Evolutionary conservation across 2,888 invertebrate genomes (phyloP).

Genomic region (Diplazon laetatorius): DNA sequence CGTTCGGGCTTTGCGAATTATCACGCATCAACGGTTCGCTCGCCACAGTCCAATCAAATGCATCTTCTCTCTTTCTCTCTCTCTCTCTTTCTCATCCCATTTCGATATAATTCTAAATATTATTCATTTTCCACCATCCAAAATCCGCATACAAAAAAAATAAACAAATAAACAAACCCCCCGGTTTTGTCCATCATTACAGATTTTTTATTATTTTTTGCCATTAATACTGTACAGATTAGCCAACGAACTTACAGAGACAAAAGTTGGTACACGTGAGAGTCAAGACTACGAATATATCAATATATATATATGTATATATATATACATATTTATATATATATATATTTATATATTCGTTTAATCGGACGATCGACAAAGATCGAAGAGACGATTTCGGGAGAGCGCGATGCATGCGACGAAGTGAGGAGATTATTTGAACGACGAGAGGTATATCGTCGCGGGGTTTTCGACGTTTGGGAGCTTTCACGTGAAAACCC

Average conservation of each 20-base stretch:
- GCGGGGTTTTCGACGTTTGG: conserved; percentile 72
- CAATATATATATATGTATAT: too few relatives aligned
- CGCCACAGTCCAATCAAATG: not conserved
- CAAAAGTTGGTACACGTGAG: conserved; percentile 73
- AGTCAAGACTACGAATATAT: conserved; percentile 70
- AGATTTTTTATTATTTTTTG: conserved; percentile 73
- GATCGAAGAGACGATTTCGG: conserved; percentile 24
- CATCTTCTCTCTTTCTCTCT: not conserved
- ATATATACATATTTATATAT: too few relatives aligned
- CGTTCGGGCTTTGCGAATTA: not conserved
- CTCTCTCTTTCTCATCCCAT: not conserved
- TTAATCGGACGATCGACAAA: conserved; percentile 46
- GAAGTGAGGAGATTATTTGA: not conserved
- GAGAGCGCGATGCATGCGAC: conserved; percentile 25
- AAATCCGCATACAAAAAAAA: too few relatives aligned
- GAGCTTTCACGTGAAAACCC: conserved; percentile 75
- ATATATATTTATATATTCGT: too few relatives aligned
- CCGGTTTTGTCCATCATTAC: conserved; percentile 54
- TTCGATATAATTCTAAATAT: too few relatives aligned
- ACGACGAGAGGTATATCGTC: conserved; percentile 73
- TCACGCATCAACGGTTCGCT: not conserved
- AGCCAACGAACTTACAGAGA: conserved; percentile 75
- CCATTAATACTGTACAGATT: conserved; percentile 81
- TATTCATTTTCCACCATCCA: too few relatives aligned
- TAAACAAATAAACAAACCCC: not conserved